Evolutionary conservation across 2,797 vertebrate species (phyloP).

Genomic region (Podarcis siculus): DNA sequence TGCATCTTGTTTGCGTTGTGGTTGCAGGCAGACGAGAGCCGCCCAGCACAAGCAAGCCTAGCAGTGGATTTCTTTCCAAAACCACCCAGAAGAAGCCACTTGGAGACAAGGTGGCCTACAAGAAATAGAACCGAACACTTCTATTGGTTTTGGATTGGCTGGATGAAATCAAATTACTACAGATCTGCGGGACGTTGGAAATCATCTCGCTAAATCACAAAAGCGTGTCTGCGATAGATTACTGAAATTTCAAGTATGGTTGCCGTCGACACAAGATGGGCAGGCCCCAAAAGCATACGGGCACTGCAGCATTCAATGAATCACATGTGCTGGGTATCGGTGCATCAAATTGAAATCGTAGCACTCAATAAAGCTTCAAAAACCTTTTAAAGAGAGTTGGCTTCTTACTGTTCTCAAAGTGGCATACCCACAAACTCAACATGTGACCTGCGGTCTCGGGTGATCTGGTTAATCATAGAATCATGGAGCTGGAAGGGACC

Average conservation of each 20-base stretch:
- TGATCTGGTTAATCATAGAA: too few species aligned
- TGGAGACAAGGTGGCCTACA: conserved; percentile 64
- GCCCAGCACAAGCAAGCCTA: background rate
- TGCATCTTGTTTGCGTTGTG: background rate
- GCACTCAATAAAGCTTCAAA: conserved; percentile 8
- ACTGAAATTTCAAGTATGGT: background rate
- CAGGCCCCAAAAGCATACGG: background rate
- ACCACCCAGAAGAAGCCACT: conserved; percentile 16
- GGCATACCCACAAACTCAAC: background rate
- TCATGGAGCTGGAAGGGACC: too few species aligned
- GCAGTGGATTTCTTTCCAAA: background rate
- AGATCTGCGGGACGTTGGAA: background rate
- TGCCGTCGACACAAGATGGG: background rate
- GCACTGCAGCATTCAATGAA: background rate
- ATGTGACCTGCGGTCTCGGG: background rate
- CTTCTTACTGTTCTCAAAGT: background rate
- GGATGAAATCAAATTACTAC: background rate
- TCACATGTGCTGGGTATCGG: background rate
- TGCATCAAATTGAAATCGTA: background rate
- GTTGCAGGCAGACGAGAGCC: conserved; percentile 56
- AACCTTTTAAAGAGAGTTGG: background rate
- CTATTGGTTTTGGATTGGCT: background rate
- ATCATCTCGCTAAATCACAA: background rate
- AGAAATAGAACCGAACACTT: conserved; percentile 42
- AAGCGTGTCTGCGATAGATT: background rate